Conservation (phyloP, 2,113 vertebrate genomes). For the Promerops cafer region DNA sequence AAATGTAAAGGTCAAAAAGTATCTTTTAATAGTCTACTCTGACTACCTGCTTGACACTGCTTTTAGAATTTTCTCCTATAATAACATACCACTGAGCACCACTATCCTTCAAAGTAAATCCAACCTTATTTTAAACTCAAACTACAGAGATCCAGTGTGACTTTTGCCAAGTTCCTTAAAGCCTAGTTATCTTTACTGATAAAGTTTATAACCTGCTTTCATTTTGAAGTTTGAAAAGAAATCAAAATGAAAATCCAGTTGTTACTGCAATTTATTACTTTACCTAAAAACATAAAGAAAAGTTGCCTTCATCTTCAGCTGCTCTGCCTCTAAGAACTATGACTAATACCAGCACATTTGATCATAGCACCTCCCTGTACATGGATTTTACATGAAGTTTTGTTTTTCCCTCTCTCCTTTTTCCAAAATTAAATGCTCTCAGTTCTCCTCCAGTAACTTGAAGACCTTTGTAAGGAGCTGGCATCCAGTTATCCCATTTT, state of each 20-base stretch:
- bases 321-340: neutral
- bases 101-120: neutral
- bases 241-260: neutral
- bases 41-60: neutral
- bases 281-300: neutral
- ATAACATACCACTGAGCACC: neutral
- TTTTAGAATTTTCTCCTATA: neutral
- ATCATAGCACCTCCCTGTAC: neutral
- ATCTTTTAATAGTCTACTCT: neutral
- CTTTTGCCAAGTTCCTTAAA: neutral
- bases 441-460: neutral
- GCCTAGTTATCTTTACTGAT: neutral
- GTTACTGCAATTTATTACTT: neutral
- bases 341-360: neutral
- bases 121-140: neutral
- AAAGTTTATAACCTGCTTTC: neutral
- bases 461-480: neutral
- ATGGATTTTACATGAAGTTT: neutral
- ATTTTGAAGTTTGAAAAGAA: neutral
- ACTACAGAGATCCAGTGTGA: neutral
- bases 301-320: neutral
- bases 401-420: neutral
- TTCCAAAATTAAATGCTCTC: neutral
- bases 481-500: constrained; percentile 4
- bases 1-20: neutral